These are phyloP conservation scores for Tenualosa ilisha DNA, from an alignment of 2,797 vertebrate genomes.

Conservation along the genomic window DNA sequence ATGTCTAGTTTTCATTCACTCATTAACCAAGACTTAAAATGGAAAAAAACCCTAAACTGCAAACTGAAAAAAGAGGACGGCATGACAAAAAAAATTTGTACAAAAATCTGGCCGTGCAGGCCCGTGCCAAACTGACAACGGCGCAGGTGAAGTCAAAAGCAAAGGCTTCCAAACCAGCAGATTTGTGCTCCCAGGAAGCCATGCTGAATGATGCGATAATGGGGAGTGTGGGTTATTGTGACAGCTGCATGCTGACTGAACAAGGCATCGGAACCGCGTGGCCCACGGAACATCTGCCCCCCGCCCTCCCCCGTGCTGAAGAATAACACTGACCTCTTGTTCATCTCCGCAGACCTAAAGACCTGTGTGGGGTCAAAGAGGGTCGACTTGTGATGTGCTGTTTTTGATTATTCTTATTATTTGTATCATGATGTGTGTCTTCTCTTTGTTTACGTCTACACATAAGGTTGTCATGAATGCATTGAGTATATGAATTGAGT, in stretches of 20 bases:
- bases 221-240: constrained; percentile 10
- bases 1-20: not conserved
- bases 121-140: not conserved
- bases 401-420: not conserved
- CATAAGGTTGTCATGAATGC: not conserved
- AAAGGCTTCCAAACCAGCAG: not conserved
- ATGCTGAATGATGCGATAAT: not conserved
- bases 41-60: not conserved
- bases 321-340: constrained; percentile 6
- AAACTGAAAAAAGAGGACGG: not conserved
- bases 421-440: not conserved
- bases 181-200: not conserved
- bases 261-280: not conserved
- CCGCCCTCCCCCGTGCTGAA: not conserved
- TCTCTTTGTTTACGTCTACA: not conserved
- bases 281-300: not conserved
- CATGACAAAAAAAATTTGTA: not conserved
- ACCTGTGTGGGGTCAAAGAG: not conserved
- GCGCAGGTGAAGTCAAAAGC: not conserved
- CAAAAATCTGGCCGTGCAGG: not conserved
- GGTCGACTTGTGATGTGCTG: not conserved
- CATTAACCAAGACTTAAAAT: not conserved
- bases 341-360: not conserved
- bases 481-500: not conserved
- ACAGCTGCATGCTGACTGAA: constrained; percentile 17